A percentile compares a stretch with the other conserved stretches of the same genome.
Conservation (phyloP, 2,888 invertebrate genomes). For the Tridacna gigas region DNA sequence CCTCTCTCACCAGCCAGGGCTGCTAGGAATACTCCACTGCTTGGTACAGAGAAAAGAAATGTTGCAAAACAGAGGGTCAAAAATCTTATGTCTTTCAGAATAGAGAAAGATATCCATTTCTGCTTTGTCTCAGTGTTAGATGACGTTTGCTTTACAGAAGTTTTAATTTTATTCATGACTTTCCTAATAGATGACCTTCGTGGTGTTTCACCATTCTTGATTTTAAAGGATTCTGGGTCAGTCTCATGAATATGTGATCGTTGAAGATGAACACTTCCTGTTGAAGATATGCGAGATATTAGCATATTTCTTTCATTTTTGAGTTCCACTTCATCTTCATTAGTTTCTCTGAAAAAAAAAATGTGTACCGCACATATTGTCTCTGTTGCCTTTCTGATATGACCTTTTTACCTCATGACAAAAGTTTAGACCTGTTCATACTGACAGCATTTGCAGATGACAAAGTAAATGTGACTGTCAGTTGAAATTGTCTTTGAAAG, state of each 20-base stretch:
- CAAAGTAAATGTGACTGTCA: too few species aligned
- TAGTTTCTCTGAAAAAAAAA: too few species aligned
- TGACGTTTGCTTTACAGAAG: background rate
- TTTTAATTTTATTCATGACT: background rate
- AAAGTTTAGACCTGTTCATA: too few species aligned
- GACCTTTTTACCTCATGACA: too few species aligned
- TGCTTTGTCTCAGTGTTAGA: conserved; percentile 18
- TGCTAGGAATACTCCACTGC: conserved; percentile 73
- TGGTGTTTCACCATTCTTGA: background rate
- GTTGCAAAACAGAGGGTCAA: conserved; percentile 60
- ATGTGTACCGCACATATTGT: too few species aligned
- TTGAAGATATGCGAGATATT: conserved; percentile 28
- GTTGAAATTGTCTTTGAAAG: too few species aligned
- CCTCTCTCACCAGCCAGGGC: conserved; percentile 71
- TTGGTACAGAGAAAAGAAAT: conserved; percentile 62
- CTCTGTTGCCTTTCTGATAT: too few species aligned
- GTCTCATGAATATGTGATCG: background rate
- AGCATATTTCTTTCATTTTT: background rate
- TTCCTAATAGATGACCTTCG: background rate
- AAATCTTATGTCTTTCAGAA: conserved; percentile 69
- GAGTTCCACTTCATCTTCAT: background rate
- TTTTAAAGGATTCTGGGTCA: background rate
- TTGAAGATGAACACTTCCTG: conserved; percentile 44
- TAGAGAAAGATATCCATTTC: conserved; percentile 47
- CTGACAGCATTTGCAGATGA: too few species aligned